Evolutionary conservation across 2,797 vertebrate species (phyloP).

Genomic region (Amniataba percoides): DNA sequence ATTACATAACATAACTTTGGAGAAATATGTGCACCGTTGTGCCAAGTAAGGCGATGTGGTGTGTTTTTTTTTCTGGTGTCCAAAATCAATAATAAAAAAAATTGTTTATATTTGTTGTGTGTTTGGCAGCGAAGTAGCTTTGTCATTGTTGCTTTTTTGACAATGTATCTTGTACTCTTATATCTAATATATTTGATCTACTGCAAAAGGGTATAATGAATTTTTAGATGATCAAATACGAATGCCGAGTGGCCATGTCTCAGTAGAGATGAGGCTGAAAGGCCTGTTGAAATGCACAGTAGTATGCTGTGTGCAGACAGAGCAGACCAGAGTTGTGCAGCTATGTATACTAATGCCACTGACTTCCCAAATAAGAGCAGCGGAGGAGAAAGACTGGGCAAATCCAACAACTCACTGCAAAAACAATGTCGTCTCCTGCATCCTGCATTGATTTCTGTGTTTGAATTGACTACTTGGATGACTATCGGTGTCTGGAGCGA

Average conservation of each 20-base stretch:
- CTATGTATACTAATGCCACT: conserved; percentile 72
- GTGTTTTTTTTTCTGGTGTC: conserved; percentile 8
- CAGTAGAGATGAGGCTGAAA: conserved; percentile 60
- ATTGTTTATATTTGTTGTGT: conserved; percentile 30
- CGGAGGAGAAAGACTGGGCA: neutral
- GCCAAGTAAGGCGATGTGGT: neutral
- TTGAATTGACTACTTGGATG: conserved; percentile 18
- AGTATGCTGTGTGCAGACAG: conserved; percentile 58
- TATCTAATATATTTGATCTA: conserved; percentile 51
- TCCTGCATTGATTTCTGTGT: conserved; percentile 35
- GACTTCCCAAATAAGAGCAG: conserved; percentile 54
- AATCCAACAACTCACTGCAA: conserved; percentile 39
- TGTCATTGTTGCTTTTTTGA: conserved; percentile 30
- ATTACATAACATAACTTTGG: conserved; percentile 3
- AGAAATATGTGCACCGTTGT: conserved; percentile 27
- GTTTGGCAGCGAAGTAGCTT: conserved; percentile 33
- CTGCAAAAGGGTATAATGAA: conserved; percentile 46
- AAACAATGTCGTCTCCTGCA: conserved; percentile 11
- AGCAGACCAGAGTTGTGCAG: conserved; percentile 53
- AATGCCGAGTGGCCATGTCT: conserved; percentile 52
- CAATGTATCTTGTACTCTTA: conserved; percentile 32
- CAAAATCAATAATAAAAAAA: conserved; percentile 31
- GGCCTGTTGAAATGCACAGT: conserved; percentile 70
- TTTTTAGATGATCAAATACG: conserved; percentile 61
- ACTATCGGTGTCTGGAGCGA: conserved; percentile 5